Conservation (phyloP, 2,888 invertebrate species). For the Noctua comes region DNA sequence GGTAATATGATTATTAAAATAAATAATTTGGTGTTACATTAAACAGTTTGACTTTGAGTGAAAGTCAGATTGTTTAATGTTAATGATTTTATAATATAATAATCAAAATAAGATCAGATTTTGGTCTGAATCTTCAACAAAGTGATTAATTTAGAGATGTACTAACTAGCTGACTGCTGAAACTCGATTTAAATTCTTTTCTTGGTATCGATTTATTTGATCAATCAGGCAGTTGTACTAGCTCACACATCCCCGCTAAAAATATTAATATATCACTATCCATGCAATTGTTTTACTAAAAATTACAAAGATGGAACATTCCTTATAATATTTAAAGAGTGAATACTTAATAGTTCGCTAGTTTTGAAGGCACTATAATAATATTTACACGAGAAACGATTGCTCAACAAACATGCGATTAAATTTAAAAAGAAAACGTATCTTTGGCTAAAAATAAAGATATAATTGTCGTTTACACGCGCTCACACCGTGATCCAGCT, state of each 20-base stretch:
- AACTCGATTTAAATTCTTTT: conserved; percentile 25
- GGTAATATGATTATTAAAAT: conserved; percentile 63
- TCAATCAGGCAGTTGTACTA: conserved; percentile 18
- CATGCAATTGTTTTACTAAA: conserved; percentile 56
- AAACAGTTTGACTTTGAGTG: conserved; percentile 31
- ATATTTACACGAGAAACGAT: conserved; percentile 72
- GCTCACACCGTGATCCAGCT: conserved; percentile 16
- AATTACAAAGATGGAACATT: conserved; percentile 72
- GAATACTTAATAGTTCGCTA: conserved; percentile 70
- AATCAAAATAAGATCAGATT: conserved; percentile 43
- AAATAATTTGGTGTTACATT: conserved; percentile 43
- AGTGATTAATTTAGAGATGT: conserved; percentile 62
- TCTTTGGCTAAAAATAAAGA: conserved; percentile 62
- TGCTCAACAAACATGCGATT: conserved; percentile 69
- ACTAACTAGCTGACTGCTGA: conserved; percentile 32
- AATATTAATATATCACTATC: conserved; percentile 51
- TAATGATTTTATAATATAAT: conserved; percentile 40
- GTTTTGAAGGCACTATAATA: conserved; percentile 73
- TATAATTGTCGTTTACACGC: conserved; percentile 49
- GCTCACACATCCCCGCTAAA: conserved; percentile 52
- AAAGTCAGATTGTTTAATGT: conserved; percentile 30
- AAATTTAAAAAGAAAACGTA: conserved; percentile 63
- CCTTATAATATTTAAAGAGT: conserved; percentile 69
- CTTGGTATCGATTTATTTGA: conserved; percentile 25
- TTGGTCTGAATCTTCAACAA: conserved; percentile 46